Percentiles rank a stretch among this genome's conserved stretches.
phyloP scores from a whole-genome alignment of 30 jellyfish, hydroid and myxozoan genomes.

The Catostylus mosaicus region DNA sequence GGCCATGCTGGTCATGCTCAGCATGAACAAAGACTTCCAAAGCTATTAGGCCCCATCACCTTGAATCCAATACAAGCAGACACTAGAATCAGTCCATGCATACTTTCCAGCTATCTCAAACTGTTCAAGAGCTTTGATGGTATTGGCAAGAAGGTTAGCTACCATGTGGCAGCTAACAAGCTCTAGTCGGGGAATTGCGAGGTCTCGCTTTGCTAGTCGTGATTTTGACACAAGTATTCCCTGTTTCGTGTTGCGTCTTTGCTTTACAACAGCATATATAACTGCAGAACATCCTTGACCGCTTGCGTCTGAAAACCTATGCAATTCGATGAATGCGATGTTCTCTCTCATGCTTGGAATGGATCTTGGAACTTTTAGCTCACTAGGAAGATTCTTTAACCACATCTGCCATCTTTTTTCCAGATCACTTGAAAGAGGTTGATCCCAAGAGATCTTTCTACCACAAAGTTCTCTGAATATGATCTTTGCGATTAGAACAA shows the following conservation, averaged over 20 bases:
- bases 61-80: no score
- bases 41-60: no score
- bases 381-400: constrained; percentile 42
- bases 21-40: no score
- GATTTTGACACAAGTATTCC: constrained; percentile 68
- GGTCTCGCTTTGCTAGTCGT: constrained; percentile 56
- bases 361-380: constrained; percentile 61
- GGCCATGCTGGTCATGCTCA: no score
- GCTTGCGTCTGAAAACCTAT: constrained; percentile 86
- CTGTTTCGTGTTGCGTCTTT: constrained; percentile 30
- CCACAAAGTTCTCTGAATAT: constrained; percentile 65
- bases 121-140: constrained; percentile 29
- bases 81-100: constrained; percentile 64
- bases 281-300: constrained; percentile 64
- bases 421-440: constrained; percentile 38
- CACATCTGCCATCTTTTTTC: constrained; percentile 58
- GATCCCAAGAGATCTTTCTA: constrained; percentile 72
- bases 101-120: constrained; percentile 1
- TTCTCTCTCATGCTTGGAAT: constrained; percentile 24
- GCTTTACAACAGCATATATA: constrained; percentile 61
- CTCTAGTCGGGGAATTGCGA: constrained; percentile 77
- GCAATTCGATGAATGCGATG: constrained; percentile 42
- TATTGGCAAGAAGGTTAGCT: constrained; percentile 48
- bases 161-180: constrained; percentile 72
- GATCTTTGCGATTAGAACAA: constrained; percentile 42